These are phyloP conservation scores for Crotalus tigris DNA, from an alignment of 2,113 vertebrate species.

Conservation along the genomic window DNA sequence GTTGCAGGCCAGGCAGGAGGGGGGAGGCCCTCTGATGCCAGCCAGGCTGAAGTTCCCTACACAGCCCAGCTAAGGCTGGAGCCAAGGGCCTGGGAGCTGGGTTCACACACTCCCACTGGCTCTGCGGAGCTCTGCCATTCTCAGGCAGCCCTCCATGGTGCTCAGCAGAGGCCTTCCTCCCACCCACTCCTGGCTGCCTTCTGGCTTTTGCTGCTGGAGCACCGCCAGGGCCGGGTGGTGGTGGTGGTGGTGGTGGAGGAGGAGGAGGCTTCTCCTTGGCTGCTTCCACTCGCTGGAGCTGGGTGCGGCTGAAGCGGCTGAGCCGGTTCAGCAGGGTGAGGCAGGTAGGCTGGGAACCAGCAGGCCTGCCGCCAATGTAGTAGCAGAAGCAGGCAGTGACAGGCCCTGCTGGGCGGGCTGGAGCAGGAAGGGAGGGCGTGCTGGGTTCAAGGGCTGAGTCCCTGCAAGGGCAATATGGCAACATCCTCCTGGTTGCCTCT, in stretches of 20 bases:
- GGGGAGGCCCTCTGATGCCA: background rate
- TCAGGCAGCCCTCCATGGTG: background rate
- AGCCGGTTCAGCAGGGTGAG: background rate
- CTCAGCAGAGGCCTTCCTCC: background rate
- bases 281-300: background rate
- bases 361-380: background rate
- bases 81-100: rapidly evolving
- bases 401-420: background rate
- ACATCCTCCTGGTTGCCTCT: background rate
- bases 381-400: background rate
- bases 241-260: background rate
- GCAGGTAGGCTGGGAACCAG: background rate
- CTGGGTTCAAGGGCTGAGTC: too few species aligned
- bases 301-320: background rate
- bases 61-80: background rate
- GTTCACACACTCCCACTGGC: background rate
- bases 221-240: background rate
- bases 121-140: background rate
- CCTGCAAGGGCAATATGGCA: background rate
- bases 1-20: background rate
- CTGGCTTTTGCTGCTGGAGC: background rate
- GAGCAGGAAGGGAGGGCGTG: background rate
- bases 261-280: background rate
- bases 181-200: background rate
- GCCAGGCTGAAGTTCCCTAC: background rate